Base-by-base conservation (phyloP, 2,113 vertebrate species). In the Egretta garzetta region DNA sequence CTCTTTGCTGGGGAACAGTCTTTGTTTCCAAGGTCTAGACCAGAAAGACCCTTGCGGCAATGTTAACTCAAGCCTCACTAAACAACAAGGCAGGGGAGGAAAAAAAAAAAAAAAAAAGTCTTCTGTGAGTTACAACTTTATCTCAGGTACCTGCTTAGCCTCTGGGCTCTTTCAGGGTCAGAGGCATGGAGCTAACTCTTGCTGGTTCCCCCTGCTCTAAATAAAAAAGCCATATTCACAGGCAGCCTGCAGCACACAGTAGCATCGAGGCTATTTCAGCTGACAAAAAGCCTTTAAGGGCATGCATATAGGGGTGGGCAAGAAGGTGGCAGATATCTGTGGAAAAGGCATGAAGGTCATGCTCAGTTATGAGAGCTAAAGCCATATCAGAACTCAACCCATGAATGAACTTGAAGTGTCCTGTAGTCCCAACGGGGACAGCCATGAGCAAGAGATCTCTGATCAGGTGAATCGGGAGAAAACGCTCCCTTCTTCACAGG, bases 1-100 rank as follows among this genome's bases (percentile, higher is more conserved):
- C 39, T 77, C 67, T 88, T 81, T 91, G 32, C 74, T 80, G 47
- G 50, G 37, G 50, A 96, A 33, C 10, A 80, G 41, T 59, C 74
- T 92, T 84, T 71, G 37, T 68, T 96, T 91, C 58, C 59, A 94
- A 86, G 74, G 67, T 82, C 81, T 90, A 91, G 59, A 73, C 84
- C 89, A 82, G 80, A 94, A 85, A 76, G 91, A 95, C 84, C 77
- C 84, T 91, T 21, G 10, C 4, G 5, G 93, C 71, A 88, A 75
- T 16, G n/a, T 92, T 93, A 88, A 83, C 50, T 66, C n/a, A 56
- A 95, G 79, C 86, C 64, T 89, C 74, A 5, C 62, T 76, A 55
- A 88, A 89, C 30, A 93, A 62, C 23, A 66, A 56, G 8, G 8
- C 71, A 88, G 70, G 12, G 8, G 27, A 14, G 37, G 37, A 12